Base-by-base conservation (phyloP, 2,888 invertebrate genomes). In the Archaeoteleia sp. region DNA sequence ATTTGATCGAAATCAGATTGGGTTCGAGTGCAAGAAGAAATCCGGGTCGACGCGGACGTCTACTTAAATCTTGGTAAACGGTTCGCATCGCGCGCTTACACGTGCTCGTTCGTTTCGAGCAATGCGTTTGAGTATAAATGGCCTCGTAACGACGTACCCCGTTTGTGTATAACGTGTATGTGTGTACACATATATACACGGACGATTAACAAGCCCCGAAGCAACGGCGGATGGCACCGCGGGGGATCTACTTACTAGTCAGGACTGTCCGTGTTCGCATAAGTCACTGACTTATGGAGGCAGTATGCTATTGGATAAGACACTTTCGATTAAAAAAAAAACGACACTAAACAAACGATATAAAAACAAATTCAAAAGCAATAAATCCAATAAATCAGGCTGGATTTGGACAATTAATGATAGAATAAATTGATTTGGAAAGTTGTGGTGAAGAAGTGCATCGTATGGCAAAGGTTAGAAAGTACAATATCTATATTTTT, bases 161-260 rank as follows among this genome's bases (percentile, higher is more conserved):
- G n/a, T 15, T 37, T 37, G 17, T 34, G 34, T 6, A 37, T 7
- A 10, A 42, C 12, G 23, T 12, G 9, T 23, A 25, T 25, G 17
- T n/a, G 6, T 35, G 35, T 8, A 3, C 10, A 8, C 35, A 13
- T 67, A 69, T 69, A 63, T 66, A 73, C 57, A 69, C 63, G 70
- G 53, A 60, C 76, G 76, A 78, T 76, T 78, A 78, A 74, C 78
- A 71, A 71, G 72, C 53, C 54, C 65, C 46, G 42, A 48, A 51
- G 51, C 40, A 60, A 63, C 53, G 55, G 58, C 62, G 71, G 72
- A 74, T 55, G 70, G 70, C 75, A 73, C 74, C 70, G 62, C 72
- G 46, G 77, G 77, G 73, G 71, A 74, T 74, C 76, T 68, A 67
- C 70, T 75, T 74, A 70, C 74, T 55, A 70, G 72, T 46, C 73